phyloP scores from a whole-genome alignment of 2,888 invertebrate species.

The Clanis bilineata region DNA sequence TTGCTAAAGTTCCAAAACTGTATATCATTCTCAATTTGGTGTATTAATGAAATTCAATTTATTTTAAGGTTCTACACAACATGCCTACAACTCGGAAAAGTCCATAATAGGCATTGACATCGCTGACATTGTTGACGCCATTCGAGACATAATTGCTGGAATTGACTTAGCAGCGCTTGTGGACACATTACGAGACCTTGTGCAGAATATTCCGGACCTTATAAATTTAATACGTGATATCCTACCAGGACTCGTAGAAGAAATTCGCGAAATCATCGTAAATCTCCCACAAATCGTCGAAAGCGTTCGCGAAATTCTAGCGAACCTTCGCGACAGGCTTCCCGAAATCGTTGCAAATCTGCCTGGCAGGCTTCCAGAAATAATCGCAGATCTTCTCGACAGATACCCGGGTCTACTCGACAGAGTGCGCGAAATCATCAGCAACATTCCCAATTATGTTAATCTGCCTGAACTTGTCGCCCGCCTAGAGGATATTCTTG shows the following conservation, averaged over 20 bases:
- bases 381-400: neutral
- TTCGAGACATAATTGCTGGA: no score
- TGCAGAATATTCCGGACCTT: no score
- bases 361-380: neutral
- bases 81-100: neutral
- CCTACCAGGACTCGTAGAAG: no score
- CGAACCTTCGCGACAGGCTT: neutral
- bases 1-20: no score
- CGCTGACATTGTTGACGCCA: neutral
- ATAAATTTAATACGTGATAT: no score
- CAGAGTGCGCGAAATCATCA: neutral
- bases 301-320: neutral
- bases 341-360: neutral
- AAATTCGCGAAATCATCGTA: no score
- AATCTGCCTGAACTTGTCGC: neutral
- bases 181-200: no score
- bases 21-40: no score
- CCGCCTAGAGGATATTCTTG: neutral
- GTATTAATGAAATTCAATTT: no score
- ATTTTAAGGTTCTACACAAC: neutral
- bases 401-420: neutral
- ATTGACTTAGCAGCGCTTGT: no score
- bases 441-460: neutral
- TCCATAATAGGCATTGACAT: no score
- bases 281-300: no score